Evolutionary conservation across 2,888 invertebrate genomes (phyloP).

Genomic region (Xestoiulus laeticollis): DNA sequence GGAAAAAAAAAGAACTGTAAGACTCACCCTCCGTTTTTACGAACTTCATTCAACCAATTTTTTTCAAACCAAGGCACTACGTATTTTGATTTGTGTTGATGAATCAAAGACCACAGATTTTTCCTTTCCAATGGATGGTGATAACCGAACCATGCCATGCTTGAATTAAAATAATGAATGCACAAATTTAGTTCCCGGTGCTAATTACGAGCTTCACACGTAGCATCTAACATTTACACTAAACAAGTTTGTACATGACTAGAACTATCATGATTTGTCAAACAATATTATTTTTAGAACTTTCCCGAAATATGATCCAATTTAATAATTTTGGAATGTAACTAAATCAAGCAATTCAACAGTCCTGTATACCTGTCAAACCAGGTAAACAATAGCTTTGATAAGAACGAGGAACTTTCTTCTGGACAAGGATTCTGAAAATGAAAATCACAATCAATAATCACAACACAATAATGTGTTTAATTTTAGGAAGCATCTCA

Average conservation of each 20-base stretch:
- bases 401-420: constrained; percentile 52
- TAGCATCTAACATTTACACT: too few species aligned
- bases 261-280: too few species aligned
- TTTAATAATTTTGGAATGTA: too few species aligned
- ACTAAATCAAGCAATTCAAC: too few species aligned
- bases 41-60: constrained; percentile 72
- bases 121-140: constrained; percentile 79
- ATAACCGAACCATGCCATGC: constrained; percentile 84
- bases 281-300: too few species aligned
- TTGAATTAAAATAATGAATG: neutral
- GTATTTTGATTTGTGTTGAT: constrained; percentile 79
- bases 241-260: too few species aligned
- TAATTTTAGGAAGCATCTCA: neutral
- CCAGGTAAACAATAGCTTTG: constrained; percentile 53
- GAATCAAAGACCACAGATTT: constrained; percentile 91
- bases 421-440: constrained; percentile 53
- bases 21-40: constrained; percentile 31
- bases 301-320: neutral
- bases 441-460: neutral
- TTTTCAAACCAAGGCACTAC: constrained; percentile 85
- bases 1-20: neutral
- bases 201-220: too few species aligned
- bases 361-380: constrained; percentile 51
- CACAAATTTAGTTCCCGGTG: neutral
- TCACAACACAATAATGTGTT: neutral